A percentile compares a stretch with the other conserved stretches of the same genome.
Conservation (phyloP, 1,140 invertebrate genomes). For the Drosophila athabasca region DNA sequence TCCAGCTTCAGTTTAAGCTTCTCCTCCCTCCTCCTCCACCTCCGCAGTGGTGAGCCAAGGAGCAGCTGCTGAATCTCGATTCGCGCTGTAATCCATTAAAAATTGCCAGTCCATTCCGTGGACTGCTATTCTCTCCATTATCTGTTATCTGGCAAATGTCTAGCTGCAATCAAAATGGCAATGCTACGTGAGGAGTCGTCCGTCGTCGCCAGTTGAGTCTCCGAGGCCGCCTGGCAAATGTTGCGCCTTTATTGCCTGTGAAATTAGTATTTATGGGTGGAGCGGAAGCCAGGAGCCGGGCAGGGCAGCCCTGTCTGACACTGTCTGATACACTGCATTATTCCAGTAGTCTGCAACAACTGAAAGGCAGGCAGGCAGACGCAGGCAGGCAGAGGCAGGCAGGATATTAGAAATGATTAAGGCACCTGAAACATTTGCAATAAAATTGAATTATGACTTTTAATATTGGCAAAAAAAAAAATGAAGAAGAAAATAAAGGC, state of each 20-base stretch:
- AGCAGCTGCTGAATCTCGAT: conserved; percentile 29
- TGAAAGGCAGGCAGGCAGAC: conserved; percentile 22
- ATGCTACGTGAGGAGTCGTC: conserved; percentile 52
- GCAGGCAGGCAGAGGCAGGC: conserved; percentile 23
- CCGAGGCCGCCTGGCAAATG: conserved; percentile 57
- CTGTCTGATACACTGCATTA: conserved; percentile 40
- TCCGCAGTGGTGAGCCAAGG: not conserved
- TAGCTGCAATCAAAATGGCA: conserved; percentile 63
- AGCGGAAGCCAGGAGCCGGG: conserved; percentile 33
- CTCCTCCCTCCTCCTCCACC: no score
- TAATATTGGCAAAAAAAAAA: conserved; percentile 63
- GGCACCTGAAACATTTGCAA: conserved; percentile 82
- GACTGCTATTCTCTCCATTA: conserved; percentile 6
- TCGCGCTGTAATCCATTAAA: conserved; percentile 72
- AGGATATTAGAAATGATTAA: conserved; percentile 83
- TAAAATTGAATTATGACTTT: conserved; percentile 84
- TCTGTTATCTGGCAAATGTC: conserved; percentile 73
- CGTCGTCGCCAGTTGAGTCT: conserved; percentile 9
- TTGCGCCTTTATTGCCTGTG: conserved; percentile 81
- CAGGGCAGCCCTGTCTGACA: no score
- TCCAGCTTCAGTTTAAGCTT: not conserved
- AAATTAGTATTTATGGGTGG: conserved; percentile 83
- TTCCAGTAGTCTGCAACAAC: conserved; percentile 6
- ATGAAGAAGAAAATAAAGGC: conserved; percentile 5
- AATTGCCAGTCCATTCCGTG: conserved; percentile 46